Conservation (phyloP, 2,888 invertebrate species). For the Chironomus tentans region DNA sequence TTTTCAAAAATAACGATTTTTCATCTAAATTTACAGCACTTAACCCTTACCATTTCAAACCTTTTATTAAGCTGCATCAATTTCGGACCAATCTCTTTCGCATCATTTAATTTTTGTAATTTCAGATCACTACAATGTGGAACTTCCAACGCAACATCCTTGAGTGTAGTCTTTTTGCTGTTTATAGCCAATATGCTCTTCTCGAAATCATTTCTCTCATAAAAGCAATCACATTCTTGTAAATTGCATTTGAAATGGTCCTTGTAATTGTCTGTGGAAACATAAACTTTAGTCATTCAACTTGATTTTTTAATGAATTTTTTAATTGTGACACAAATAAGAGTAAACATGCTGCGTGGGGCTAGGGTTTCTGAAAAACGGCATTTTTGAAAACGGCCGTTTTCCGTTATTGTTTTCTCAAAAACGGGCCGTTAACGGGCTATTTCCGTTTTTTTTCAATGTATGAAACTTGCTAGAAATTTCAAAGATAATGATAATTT, state of each 20-base stretch:
- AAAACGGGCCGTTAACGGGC: too few species aligned
- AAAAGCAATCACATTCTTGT: constrained; percentile 10
- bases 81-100: background rate
- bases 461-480: too few species aligned
- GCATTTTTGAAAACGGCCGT: too few species aligned
- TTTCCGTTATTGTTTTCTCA: too few species aligned
- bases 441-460: too few species aligned
- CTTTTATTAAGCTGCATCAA: background rate
- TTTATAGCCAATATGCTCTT: background rate
- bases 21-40: too few species aligned
- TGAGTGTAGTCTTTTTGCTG: background rate
- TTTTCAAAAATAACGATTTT: too few species aligned
- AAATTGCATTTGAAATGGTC: constrained; percentile 21
- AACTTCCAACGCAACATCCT: background rate
- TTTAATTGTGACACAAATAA: too few species aligned
- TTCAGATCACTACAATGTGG: background rate
- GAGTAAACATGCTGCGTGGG: too few species aligned
- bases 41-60: background rate
- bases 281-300: background rate
- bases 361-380: too few species aligned
- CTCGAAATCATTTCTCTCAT: constrained; percentile 12
- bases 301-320: too few species aligned
- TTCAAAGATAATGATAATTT: too few species aligned
- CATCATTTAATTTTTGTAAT: background rate
- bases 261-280: background rate